Conservation (phyloP, 2,797 vertebrate species). For the Halcyon leucocephala region DNA sequence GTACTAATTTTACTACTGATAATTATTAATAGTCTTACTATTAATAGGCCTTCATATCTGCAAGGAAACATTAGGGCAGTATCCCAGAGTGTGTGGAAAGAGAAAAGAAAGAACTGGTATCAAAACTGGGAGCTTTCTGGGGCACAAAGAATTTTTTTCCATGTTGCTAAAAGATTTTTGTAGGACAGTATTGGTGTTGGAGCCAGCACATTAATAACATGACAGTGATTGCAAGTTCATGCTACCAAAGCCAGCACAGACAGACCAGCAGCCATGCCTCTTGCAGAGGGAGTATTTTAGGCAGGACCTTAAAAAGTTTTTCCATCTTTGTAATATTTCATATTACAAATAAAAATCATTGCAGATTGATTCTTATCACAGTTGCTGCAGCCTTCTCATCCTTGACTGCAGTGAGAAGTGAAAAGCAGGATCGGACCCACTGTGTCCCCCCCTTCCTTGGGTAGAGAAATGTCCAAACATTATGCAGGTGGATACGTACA, state of each 20-base stretch:
- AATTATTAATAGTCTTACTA: not conserved
- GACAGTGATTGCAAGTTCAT: rapidly evolving
- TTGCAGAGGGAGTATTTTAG: not conserved
- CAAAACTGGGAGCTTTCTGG: not conserved
- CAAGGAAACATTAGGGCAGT: not conserved
- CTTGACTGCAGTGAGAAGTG: rapidly evolving
- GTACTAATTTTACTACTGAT: not conserved
- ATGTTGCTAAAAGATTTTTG: not conserved
- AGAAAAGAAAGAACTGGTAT: not conserved
- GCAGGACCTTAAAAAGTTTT: not conserved
- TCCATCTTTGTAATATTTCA: not conserved
- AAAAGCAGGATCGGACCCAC: not conserved
- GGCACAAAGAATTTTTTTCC: not conserved
- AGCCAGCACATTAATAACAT: not conserved
- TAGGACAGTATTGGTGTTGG: not conserved
- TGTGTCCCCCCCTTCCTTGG: not conserved
- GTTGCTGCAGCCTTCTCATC: not conserved
- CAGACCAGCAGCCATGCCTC: not conserved
- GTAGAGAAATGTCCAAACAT: not conserved
- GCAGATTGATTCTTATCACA: not conserved
- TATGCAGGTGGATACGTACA: rapidly evolving
- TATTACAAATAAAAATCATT: no score
- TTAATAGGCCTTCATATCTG: not conserved
- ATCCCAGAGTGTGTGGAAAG: not conserved
- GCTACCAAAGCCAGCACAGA: not conserved